Conservation (phyloP, 2,888 invertebrate species). For the Mylabris sibirica region DNA sequence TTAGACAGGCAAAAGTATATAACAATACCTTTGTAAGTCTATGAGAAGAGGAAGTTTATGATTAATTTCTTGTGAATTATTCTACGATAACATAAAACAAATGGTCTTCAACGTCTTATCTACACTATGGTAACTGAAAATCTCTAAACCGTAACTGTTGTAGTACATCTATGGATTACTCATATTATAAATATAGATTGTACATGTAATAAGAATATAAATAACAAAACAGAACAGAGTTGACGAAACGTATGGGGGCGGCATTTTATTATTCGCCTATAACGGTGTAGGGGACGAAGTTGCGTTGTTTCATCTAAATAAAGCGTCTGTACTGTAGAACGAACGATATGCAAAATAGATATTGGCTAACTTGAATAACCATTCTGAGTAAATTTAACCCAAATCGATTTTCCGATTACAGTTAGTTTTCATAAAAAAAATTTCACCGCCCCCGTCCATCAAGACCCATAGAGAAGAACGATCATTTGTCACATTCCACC, state of each 20-base stretch:
- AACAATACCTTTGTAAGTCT: no score
- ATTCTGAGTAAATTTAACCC: background rate
- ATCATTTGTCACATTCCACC: background rate
- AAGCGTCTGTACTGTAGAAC: no score
- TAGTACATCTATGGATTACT: background rate
- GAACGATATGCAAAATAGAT: slow-evolving; percentile 5
- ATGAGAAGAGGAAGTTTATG: no score
- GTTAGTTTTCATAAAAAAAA: background rate
- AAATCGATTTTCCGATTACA: background rate
- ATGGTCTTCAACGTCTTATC: background rate
- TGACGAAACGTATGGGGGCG: slow-evolving; percentile 4
- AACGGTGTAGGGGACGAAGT: slow-evolving; percentile 12
- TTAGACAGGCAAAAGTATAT: no score
- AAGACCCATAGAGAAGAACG: background rate
- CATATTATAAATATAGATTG: slow-evolving; percentile 3
- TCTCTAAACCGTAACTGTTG: slow-evolving; percentile 1
- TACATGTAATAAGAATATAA: slow-evolving; percentile 11
- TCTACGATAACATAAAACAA: background rate
- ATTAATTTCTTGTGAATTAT: background rate
- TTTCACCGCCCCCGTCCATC: background rate
- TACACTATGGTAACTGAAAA: background rate
- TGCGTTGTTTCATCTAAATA: slow-evolving; percentile 1
- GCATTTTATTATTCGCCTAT: background rate
- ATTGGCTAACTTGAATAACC: background rate
- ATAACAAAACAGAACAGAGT: background rate